phyloP scores from a whole-genome alignment of 2,888 invertebrate species.

The Baccha elongata region DNA sequence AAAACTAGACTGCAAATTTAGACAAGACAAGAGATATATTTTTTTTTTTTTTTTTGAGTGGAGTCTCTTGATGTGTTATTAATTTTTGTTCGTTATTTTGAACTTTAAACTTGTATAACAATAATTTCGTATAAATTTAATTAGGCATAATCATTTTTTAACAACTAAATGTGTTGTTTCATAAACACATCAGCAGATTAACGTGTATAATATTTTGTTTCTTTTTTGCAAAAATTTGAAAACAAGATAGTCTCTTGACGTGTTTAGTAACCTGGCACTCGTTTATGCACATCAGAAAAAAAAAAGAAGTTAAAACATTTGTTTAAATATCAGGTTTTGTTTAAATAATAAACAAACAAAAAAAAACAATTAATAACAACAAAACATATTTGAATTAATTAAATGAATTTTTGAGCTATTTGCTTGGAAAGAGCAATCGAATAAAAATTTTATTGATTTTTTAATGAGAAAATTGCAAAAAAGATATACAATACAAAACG shows the following conservation, averaged over 20 bases:
- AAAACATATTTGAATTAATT: constrained; percentile 11
- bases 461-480: too few relatives aligned
- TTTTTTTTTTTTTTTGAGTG: too few relatives aligned
- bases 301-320: constrained; percentile 39
- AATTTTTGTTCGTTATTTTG: neutral
- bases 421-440: neutral
- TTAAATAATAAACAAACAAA: neutral
- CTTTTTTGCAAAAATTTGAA: neutral
- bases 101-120: constrained; percentile 26
- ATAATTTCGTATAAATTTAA: too few relatives aligned
- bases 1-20: constrained; percentile 30
- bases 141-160: too few relatives aligned
- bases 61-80: neutral
- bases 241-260: constrained; percentile 3
- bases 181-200: too few relatives aligned
- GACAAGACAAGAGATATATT: neutral
- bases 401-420: constrained; percentile 37
- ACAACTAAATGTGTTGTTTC: too few relatives aligned
- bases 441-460: too few relatives aligned
- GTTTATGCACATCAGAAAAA: constrained; percentile 15
- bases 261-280: neutral
- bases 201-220: too few relatives aligned
- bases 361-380: neutral
- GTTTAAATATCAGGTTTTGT: constrained; percentile 56
- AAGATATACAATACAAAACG: neutral